These are phyloP conservation scores for Sander vitreus DNA, from an alignment of 2,113 vertebrate genomes.

Conservation along the genomic window DNA sequence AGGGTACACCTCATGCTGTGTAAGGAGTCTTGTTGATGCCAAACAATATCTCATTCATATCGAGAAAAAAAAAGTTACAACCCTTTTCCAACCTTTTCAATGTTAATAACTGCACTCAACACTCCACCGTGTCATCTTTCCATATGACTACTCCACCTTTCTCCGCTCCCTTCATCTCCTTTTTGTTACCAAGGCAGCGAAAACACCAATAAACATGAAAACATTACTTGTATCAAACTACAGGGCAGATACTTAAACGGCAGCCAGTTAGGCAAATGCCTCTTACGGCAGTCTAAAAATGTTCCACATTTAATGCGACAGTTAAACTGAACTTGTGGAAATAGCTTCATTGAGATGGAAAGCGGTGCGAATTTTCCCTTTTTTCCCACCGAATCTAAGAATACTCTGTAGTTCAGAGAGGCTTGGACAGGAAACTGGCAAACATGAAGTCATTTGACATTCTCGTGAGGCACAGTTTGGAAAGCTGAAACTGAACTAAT, in stretches of 20 bases:
- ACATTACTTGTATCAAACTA: slow-evolving; percentile 60
- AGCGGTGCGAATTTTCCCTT: not conserved
- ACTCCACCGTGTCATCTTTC: not conserved
- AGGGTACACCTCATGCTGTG: not conserved
- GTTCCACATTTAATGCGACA: slow-evolving; percentile 30
- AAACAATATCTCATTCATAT: slow-evolving; percentile 65
- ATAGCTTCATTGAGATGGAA: slow-evolving; percentile 28
- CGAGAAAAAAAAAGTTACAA: slow-evolving; percentile 39
- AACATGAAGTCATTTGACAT: slow-evolving; percentile 66
- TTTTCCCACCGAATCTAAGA: slow-evolving; percentile 41
- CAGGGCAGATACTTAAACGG: slow-evolving; percentile 24
- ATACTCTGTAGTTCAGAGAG: slow-evolving; percentile 29
- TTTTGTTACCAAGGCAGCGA: slow-evolving; percentile 69
- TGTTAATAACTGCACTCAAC: not conserved
- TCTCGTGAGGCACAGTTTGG: slow-evolving; percentile 53
- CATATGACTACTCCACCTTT: slow-evolving; percentile 36
- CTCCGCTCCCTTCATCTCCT: slow-evolving; percentile 22
- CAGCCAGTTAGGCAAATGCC: slow-evolving; percentile 19
- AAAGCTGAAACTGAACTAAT: slow-evolving; percentile 41
- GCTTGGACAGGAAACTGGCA: slow-evolving; percentile 55
- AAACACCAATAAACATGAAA: slow-evolving; percentile 66
- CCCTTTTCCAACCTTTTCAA: slow-evolving; percentile 41
- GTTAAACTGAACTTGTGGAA: slow-evolving; percentile 46
- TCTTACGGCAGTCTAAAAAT: slow-evolving; percentile 30
- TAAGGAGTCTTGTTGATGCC: slow-evolving; percentile 10